Conservation (phyloP, 1,140 invertebrate species). For the Schmidtea mediterranea region DNA sequence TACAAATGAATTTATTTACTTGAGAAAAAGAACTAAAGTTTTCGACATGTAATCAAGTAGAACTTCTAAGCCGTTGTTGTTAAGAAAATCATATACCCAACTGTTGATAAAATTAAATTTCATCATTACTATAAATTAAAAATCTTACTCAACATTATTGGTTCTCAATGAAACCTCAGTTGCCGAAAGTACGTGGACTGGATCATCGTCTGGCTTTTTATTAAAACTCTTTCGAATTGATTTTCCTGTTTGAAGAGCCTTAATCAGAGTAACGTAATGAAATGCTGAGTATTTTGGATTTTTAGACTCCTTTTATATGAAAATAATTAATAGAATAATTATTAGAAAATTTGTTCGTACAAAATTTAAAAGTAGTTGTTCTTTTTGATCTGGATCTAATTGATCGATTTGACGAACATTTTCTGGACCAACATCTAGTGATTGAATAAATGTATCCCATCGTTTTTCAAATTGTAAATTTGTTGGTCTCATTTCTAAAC, state of each 20-base stretch:
- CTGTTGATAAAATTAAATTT: background rate
- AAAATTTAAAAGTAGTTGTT: background rate
- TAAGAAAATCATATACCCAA: constrained; percentile 5
- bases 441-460: background rate
- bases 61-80: background rate
- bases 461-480: background rate
- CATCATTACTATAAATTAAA: background rate
- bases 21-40: background rate
- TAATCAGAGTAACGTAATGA: constrained; percentile 4
- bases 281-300: background rate
- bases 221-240: background rate
- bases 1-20: background rate
- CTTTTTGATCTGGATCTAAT: background rate
- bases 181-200: background rate
- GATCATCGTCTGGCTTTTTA: background rate
- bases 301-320: background rate
- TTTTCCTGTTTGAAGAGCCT: background rate
- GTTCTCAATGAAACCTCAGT: constrained; percentile 3
- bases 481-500: background rate
- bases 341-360: background rate
- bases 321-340: background rate
- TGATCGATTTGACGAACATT: background rate
- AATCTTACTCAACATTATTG: background rate
- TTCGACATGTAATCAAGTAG: constrained; percentile 4
- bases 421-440: constrained; percentile 3